Percentiles rank a stretch among this genome's conserved stretches.
These are phyloP conservation scores for Rhagonycha fulva DNA, from an alignment of 2,888 invertebrate genomes.

Conservation along the genomic window DNA sequence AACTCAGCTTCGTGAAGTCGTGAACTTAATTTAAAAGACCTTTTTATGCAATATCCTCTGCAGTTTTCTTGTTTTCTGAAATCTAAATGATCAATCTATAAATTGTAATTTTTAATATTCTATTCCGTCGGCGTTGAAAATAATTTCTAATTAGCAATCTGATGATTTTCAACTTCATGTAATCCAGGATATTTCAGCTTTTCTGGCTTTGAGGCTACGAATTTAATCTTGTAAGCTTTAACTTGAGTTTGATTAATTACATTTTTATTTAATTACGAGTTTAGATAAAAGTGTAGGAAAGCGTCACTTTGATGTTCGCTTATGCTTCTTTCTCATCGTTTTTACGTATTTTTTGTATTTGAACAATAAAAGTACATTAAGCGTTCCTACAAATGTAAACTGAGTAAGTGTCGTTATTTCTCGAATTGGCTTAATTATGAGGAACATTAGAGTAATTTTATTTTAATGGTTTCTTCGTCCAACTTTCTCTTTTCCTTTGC, in stretches of 20 bases:
- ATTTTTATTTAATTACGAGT: neutral
- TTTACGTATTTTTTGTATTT: neutral
- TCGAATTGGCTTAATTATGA: neutral
- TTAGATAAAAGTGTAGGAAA: neutral
- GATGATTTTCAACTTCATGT: neutral
- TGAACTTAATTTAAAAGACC: neutral
- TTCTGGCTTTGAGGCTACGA: neutral
- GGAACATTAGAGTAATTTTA: neutral
- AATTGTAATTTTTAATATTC: neutral
- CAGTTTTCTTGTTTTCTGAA: neutral
- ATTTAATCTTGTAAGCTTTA: neutral
- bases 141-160: neutral
- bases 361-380: neutral
- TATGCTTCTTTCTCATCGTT: neutral
- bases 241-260: neutral
- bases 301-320: neutral
- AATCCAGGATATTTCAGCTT: neutral
- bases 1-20: neutral
- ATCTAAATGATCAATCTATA: neutral
- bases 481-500: neutral
- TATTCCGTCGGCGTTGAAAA: neutral
- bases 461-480: neutral
- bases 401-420: neutral
- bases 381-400: neutral
- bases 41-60: neutral